Conservation (phyloP, 1,140 invertebrate species). For the Diorhabda carinulata region DNA sequence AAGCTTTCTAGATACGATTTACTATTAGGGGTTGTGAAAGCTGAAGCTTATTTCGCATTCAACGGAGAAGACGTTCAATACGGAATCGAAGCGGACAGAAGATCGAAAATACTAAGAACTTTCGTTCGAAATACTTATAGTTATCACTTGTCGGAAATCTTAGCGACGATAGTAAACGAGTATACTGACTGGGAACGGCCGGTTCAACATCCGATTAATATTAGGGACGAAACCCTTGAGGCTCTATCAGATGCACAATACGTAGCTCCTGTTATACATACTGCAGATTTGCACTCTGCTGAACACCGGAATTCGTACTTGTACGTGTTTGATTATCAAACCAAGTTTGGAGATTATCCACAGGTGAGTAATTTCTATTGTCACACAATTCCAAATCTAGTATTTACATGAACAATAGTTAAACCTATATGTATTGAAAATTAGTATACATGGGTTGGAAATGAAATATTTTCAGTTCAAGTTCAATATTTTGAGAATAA, state of each 20-base stretch:
- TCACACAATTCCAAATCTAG: background rate
- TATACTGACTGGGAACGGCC: constrained; percentile 97
- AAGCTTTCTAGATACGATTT: constrained; percentile 81
- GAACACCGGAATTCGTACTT: constrained; percentile 79
- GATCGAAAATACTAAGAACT: constrained; percentile 86
- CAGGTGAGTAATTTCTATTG: constrained; percentile 63
- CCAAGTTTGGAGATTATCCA: constrained; percentile 83
- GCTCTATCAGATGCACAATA: constrained; percentile 90
- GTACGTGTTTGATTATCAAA: constrained; percentile 93
- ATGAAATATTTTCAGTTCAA: too few relatives aligned
- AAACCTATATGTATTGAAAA: too few relatives aligned
- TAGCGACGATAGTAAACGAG: constrained; percentile 89
- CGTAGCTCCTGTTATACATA: constrained; percentile 87
- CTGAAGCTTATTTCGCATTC: constrained; percentile 83
- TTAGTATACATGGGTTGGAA: too few relatives aligned
- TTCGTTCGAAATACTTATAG: constrained; percentile 89
- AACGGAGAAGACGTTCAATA: constrained; percentile 87
- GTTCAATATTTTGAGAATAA: too few relatives aligned
- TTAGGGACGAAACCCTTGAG: constrained; percentile 90
- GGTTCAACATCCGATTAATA: constrained; percentile 86
- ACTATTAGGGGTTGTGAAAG: constrained; percentile 86
- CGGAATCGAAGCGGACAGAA: constrained; percentile 79
- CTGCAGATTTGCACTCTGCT: constrained; percentile 86
- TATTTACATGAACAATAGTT: too few relatives aligned
- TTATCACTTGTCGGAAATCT: constrained; percentile 78